Base-by-base conservation (phyloP, 2,888 invertebrate genomes). In the Caenorhabditis macrosperma region DNA sequence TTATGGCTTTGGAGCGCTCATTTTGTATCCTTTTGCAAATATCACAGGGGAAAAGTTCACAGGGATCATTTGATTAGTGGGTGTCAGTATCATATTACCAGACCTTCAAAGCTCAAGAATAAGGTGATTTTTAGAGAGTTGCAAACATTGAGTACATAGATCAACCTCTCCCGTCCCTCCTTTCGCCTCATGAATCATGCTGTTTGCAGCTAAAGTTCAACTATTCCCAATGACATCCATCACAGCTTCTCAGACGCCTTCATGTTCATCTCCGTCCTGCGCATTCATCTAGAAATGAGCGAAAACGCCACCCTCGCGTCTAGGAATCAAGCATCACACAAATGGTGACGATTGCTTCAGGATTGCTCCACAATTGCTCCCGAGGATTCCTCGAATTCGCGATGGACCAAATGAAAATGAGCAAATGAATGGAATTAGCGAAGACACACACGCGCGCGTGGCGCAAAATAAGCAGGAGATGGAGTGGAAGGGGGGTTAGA, bases 221-320 rank as follows among this genome's bases (percentile, higher is more conserved):
- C 22, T 26, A 48, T 26, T 48, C 3, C 24, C 26, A 28, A 24
- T 28, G 22, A 22, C 20, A 41, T 66, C 44, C 20, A 41, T 66
- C 44, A 17, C 20, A 44, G 44, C 44, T 38, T 44, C 54, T 66
- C 66, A 66, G 44, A 66, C 66, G 44, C 28, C n/a, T 50, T 63
- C 28, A 33, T 48, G 33, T 46, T 48, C 46, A 52, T 38, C 44
- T 35, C 67, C 26, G 64, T 17, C 17, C 46, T 33, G 28, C 35
- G 24, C 48, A 59, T 30, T 44, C 67, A 26, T 22, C 35, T 48
- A 68, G 67, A 68, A 68, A 59, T 54, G 48, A n/a, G 54, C 50
- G 60, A 41, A 69, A 60, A 69, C 60, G 68, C 68, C 60, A 69
- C 68, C 68, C 68, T 50, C 68, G 33, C 46, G 28, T 67, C 30